Conservation (phyloP, 2,113 vertebrate genomes). For the Pteruthius melanotis region DNA sequence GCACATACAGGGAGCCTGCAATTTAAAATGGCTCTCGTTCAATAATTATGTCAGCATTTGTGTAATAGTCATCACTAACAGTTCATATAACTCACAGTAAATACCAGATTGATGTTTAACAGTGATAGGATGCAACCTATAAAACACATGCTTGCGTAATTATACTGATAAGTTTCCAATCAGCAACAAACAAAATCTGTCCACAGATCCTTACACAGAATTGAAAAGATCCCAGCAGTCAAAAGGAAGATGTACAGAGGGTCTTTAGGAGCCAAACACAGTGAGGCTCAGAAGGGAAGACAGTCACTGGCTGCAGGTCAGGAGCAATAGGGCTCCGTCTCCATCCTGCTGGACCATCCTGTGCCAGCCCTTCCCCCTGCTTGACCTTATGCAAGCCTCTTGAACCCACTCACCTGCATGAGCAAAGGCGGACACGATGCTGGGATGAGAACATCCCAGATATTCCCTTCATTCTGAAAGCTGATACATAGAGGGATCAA, state of each 20-base stretch:
- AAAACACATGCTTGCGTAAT: neutral
- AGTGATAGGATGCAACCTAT: neutral
- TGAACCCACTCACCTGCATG: neutral
- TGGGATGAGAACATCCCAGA: neutral
- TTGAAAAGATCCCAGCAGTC: neutral
- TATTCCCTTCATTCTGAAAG: neutral
- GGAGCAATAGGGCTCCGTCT: fast-evolving
- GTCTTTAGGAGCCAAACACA: neutral
- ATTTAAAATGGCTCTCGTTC: neutral
- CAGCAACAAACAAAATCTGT: neutral
- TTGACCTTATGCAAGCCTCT: neutral
- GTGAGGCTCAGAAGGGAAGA: fast-evolving
- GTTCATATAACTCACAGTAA: constrained; percentile 1
- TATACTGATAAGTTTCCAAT: constrained; percentile 3
- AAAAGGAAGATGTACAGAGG: neutral
- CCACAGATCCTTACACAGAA: neutral
- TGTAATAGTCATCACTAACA: neutral
- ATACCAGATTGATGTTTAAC: constrained; percentile 2
- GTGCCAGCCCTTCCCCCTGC: neutral
- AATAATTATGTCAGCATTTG: constrained; percentile 18
- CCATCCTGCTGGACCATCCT: neutral
- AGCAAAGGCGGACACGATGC: fast-evolving
- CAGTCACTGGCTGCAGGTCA: neutral
- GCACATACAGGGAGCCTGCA: neutral
- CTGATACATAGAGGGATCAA: neutral